Conservation (phyloP, 2,888 invertebrate species). For the Stenurella melanura region DNA sequence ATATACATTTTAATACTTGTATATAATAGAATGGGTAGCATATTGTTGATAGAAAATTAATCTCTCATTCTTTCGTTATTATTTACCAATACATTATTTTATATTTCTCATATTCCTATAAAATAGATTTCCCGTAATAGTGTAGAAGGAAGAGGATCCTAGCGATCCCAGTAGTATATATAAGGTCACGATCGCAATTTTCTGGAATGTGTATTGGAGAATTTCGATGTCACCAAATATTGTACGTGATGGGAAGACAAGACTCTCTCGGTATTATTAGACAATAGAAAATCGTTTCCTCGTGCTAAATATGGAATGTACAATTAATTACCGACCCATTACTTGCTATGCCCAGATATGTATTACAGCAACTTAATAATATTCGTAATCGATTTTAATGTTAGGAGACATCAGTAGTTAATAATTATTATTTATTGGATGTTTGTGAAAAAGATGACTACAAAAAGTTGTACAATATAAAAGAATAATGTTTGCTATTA, state of each 20-base stretch:
- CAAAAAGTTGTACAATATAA: too few species aligned
- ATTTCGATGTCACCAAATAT: slow-evolving; percentile 70
- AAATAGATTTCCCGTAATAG: slow-evolving; percentile 38
- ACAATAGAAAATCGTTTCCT: slow-evolving; percentile 54
- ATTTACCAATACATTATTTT: background rate
- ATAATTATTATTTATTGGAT: too few species aligned
- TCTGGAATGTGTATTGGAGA: slow-evolving; percentile 70
- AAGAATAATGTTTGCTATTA: too few species aligned
- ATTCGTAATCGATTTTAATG: too few species aligned
- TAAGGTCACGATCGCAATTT: slow-evolving; percentile 70
- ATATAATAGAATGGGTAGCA: background rate
- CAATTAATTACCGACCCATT: background rate
- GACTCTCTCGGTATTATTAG: slow-evolving; percentile 61
- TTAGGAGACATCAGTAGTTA: too few species aligned
- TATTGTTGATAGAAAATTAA: background rate
- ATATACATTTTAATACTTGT: background rate
- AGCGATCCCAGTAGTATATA: slow-evolving; percentile 51
- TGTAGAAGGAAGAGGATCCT: slow-evolving; percentile 33
- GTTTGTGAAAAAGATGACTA: too few species aligned
- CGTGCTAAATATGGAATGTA: slow-evolving; percentile 15
- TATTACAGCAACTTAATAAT: too few species aligned
- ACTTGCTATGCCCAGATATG: too few species aligned
- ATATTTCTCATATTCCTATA: slow-evolving; percentile 5
- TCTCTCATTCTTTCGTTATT: background rate
- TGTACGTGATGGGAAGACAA: slow-evolving; percentile 69